phyloP scores from a whole-genome alignment of 2,113 vertebrate genomes.

The Lycaon pictus region DNA sequence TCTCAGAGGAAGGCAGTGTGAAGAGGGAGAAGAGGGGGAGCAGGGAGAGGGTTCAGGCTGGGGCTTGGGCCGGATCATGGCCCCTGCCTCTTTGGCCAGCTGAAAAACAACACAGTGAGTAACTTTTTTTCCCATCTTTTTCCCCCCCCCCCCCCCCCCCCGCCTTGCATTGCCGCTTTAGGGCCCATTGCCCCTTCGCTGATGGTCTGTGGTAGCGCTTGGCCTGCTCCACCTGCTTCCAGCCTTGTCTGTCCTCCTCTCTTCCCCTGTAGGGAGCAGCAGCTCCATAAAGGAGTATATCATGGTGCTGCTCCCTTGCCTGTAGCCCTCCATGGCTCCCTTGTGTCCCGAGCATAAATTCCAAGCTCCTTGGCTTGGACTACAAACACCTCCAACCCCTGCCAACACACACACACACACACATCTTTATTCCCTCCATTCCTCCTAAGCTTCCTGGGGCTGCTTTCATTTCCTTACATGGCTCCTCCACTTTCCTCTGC shows the following conservation, averaged over 20 bases:
- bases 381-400: neutral
- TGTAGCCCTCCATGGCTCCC: neutral
- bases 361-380: neutral
- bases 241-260: neutral
- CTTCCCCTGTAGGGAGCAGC: too few species aligned
- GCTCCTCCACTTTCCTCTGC: neutral
- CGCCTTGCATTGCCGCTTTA: neutral
- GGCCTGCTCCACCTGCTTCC: neutral
- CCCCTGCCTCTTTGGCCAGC: neutral
- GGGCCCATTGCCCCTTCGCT: neutral
- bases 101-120: neutral
- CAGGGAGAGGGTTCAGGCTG: neutral
- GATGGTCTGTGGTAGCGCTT: neutral
- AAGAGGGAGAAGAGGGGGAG: too few species aligned
- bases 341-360: neutral
- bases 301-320: neutral
- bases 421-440: neutral
- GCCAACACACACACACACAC: accelerated
- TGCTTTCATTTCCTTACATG: neutral
- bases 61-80: neutral
- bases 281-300: neutral
- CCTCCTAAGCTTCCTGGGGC: accelerated
- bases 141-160: too few species aligned
- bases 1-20: accelerated
- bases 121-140: too few species aligned